Evolutionary conservation across 2,113 vertebrate species (phyloP).

Genomic region (Hemiprocne comata): DNA sequence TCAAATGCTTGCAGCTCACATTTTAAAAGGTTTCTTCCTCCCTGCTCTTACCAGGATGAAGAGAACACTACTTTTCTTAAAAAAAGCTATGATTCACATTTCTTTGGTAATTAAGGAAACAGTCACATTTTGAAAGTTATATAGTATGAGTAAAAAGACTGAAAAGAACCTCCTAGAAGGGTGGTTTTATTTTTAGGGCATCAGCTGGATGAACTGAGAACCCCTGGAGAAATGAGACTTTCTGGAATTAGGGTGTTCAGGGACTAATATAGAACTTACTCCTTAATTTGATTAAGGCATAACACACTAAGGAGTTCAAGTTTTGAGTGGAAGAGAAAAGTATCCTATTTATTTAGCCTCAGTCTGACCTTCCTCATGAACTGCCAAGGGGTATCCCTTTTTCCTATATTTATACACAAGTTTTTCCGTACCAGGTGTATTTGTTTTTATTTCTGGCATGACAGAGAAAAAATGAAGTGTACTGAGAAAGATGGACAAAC

Average conservation of each 20-base stretch:
- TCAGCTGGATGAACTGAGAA: not conserved
- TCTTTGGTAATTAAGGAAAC: not conserved
- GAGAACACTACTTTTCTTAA: not conserved
- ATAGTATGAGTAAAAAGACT: not conserved
- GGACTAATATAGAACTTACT: not conserved
- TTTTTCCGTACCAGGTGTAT: slow-evolving; percentile 40
- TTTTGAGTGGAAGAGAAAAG: not conserved
- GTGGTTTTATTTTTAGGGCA: not conserved
- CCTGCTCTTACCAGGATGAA: not conserved
- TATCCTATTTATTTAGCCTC: slow-evolving; percentile 43
- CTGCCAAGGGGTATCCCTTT: slow-evolving; percentile 43
- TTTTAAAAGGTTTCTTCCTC: not conserved
- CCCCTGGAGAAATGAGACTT: not conserved
- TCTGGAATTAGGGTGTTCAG: not conserved
- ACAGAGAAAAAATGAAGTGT: not conserved
- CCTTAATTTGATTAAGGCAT: slow-evolving; percentile 38
- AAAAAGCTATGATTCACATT: not conserved
- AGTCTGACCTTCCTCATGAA: slow-evolving; percentile 31
- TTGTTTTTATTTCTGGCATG: slow-evolving; percentile 34
- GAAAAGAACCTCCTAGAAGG: not conserved
- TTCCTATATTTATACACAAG: slow-evolving; percentile 39
- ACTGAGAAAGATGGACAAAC: not conserved
- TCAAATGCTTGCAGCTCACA: not conserved
- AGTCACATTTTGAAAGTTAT: not conserved
- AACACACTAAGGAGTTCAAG: slow-evolving; percentile 21